phyloP scores from a whole-genome alignment of 1,140 invertebrate species.

The Steinernema feltiae region DNA sequence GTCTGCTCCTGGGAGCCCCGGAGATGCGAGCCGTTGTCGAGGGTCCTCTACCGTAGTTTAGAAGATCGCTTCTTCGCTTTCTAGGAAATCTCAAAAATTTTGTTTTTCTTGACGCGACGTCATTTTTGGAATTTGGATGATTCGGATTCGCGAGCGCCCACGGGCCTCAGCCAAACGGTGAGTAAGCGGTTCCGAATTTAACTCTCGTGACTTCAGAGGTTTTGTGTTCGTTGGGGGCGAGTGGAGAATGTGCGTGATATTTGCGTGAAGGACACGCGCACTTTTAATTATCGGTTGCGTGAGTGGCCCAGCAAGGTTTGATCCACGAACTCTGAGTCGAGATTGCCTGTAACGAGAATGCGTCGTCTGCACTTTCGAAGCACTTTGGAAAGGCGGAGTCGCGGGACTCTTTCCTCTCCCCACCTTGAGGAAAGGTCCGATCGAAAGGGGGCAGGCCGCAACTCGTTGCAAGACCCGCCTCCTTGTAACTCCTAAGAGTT shows the following conservation, averaged over 20 bases:
- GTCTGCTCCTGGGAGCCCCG: no score
- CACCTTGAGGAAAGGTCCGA: constrained; percentile 4
- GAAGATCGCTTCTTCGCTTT: no score
- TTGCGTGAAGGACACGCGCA: background rate
- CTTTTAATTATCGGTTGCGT: background rate
- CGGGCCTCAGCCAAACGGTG: no score
- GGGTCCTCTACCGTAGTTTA: no score
- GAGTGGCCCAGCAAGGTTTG: constrained; percentile 3
- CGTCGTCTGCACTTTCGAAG: background rate
- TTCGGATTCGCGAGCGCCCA: no score
- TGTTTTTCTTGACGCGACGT: background rate
- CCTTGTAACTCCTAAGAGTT: background rate
- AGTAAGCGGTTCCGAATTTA: background rate
- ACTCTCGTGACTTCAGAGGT: background rate
- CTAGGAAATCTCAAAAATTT: no score
- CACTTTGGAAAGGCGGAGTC: background rate
- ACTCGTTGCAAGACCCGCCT: background rate
- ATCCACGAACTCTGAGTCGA: constrained; percentile 9
- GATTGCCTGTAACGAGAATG: background rate
- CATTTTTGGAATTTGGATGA: background rate
- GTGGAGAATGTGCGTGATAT: constrained; percentile 9
- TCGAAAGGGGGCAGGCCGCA: background rate
- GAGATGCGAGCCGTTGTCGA: no score
- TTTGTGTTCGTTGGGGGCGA: background rate
- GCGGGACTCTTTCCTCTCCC: background rate